Conservation (phyloP, 2,888 invertebrate genomes). For the Bimastos eiseni region DNA sequence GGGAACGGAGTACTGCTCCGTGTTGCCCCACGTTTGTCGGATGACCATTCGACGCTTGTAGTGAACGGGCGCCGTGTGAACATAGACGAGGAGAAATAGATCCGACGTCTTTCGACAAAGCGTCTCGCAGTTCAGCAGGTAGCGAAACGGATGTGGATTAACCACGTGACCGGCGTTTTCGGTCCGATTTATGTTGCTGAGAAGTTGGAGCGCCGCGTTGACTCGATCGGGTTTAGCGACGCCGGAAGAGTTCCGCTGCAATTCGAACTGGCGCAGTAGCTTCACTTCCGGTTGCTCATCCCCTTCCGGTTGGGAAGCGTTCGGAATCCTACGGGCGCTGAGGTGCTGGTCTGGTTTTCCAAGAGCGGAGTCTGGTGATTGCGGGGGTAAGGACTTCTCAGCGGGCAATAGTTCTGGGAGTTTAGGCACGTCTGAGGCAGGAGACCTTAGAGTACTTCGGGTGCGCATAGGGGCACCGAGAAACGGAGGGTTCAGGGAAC, state of each 20-base stretch:
- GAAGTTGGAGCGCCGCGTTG: not conserved
- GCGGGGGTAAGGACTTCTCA: not conserved
- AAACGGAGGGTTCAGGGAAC: not conserved
- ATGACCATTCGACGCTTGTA: constrained; percentile 57
- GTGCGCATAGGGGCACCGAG: not conserved
- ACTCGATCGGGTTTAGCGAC: not conserved
- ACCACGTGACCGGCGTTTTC: constrained; percentile 33
- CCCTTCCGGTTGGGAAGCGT: not conserved
- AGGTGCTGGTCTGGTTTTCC: not conserved
- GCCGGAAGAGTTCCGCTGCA: not conserved
- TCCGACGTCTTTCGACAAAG: constrained; percentile 29
- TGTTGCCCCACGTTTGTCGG: constrained; percentile 59
- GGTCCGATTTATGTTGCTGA: not conserved
- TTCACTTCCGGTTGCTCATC: not conserved
- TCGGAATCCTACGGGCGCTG: not conserved
- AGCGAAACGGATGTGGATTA: constrained; percentile 52
- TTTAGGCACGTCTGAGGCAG: not conserved
- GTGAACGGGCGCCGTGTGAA: constrained; percentile 59
- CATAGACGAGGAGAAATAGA: constrained; percentile 54
- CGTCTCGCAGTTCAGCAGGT: constrained; percentile 42
- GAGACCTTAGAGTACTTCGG: not conserved
- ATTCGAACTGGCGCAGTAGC: not conserved
- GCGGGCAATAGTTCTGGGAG: not conserved
- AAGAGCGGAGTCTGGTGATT: not conserved
- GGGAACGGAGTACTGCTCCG: constrained; percentile 43